These are phyloP conservation scores for Theretra japonica DNA, from an alignment of 2,888 invertebrate species.

Conservation along the genomic window DNA sequence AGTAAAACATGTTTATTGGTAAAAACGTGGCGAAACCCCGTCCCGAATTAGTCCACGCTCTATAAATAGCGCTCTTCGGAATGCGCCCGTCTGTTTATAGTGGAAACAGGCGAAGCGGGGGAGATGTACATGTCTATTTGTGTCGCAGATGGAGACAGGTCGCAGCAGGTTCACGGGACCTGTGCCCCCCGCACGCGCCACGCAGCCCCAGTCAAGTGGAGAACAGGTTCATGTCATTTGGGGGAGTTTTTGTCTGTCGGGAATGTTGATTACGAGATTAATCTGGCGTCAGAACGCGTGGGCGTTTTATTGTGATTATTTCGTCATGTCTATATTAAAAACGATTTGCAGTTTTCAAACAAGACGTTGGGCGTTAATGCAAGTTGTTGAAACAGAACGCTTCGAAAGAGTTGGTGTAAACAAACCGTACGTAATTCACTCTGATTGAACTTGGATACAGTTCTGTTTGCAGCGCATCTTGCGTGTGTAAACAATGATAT, in stretches of 20 bases:
- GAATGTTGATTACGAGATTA: not conserved
- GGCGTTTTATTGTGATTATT: constrained; percentile 18
- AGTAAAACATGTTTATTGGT: constrained; percentile 32
- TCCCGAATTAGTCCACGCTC: constrained; percentile 69
- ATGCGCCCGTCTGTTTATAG: constrained; percentile 80
- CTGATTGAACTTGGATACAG: constrained; percentile 12
- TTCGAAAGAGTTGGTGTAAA: not conserved
- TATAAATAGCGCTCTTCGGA: constrained; percentile 69
- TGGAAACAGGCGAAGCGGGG: constrained; percentile 66
- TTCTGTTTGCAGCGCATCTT: not conserved
- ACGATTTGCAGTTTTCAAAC: constrained; percentile 15
- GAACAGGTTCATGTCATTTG: constrained; percentile 6
- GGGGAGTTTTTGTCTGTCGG: constrained; percentile 11
- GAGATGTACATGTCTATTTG: constrained; percentile 65
- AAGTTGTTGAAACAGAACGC: not conserved
- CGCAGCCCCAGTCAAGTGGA: not conserved
- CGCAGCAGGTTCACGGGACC: constrained; percentile 43
- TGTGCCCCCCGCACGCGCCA: constrained; percentile 20
- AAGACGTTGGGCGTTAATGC: not conserved
- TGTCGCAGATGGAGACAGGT: constrained; percentile 65
- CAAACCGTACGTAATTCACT: constrained; percentile 18
- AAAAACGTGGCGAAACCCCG: constrained; percentile 47
- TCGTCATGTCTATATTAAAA: constrained; percentile 23
- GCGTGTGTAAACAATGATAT: not conserved
- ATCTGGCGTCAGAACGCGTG: not conserved